Conservation (phyloP, 1,140 invertebrate genomes). For the Drosophila truncata region DNA sequence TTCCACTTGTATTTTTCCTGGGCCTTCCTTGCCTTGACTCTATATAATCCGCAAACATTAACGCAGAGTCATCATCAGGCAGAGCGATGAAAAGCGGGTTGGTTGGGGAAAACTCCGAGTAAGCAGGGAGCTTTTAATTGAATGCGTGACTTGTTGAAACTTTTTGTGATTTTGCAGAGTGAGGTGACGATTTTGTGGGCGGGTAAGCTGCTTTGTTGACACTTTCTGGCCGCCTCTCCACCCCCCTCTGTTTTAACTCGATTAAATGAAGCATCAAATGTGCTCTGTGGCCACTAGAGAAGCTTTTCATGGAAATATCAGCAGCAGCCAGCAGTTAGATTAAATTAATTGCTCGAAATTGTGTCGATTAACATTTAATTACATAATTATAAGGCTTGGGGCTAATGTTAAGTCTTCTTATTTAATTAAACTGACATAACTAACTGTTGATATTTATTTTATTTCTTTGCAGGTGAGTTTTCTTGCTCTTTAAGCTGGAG, state of each 20-base stretch:
- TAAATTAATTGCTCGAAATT: slow-evolving; percentile 65
- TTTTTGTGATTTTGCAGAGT: slow-evolving; percentile 70
- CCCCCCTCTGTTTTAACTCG: slow-evolving; percentile 49
- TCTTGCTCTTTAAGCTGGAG: neutral
- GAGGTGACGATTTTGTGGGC: slow-evolving; percentile 17
- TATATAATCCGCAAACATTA: slow-evolving; percentile 71
- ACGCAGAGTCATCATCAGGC: slow-evolving; percentile 24
- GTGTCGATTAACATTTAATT: slow-evolving; percentile 70
- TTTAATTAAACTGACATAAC: slow-evolving; percentile 15
- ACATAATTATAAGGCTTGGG: slow-evolving; percentile 36
- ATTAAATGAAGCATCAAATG: slow-evolving; percentile 62
- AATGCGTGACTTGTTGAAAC: slow-evolving; percentile 80
- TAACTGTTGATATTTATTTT: slow-evolving; percentile 8
- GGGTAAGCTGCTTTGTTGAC: slow-evolving; percentile 48
- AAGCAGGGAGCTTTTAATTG: slow-evolving; percentile 65
- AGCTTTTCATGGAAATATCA: slow-evolving; percentile 50
- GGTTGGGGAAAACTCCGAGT: slow-evolving; percentile 6
- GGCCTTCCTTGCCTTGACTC: slow-evolving; percentile 9
- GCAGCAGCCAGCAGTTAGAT: slow-evolving; percentile 15
- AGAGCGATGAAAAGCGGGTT: neutral
- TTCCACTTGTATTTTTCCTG: slow-evolving; percentile 26
- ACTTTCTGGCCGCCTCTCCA: slow-evolving; percentile 33
- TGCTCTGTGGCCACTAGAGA: slow-evolving; percentile 27
- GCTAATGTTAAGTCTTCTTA: neutral
- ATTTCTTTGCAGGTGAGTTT: slow-evolving; percentile 48